These are phyloP conservation scores for Dolichomitus sp. DNA, from an alignment of 2,888 invertebrate species.

Conservation along the genomic window DNA sequence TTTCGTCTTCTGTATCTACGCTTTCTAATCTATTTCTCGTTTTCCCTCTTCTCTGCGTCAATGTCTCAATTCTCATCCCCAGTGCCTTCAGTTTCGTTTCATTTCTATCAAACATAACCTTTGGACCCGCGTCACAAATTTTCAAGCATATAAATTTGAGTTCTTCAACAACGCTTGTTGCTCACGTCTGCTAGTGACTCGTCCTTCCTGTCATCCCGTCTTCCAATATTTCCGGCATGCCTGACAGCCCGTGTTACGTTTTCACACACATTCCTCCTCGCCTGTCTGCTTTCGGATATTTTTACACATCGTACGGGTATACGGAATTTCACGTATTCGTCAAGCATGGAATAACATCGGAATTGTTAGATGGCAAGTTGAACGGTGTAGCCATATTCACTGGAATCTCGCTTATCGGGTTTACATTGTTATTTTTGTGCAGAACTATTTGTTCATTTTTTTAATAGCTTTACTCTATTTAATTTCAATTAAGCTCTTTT, in stretches of 20 bases:
- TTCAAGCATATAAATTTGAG: slow-evolving; percentile 4
- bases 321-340: slow-evolving; percentile 26
- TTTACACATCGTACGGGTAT: slow-evolving; percentile 2
- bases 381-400: neutral
- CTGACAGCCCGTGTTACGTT: slow-evolving; percentile 14
- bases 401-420: neutral
- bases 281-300: slow-evolving; percentile 21
- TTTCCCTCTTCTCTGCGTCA: neutral
- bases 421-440: neutral
- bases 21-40: slow-evolving; percentile 13
- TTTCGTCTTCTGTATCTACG: neutral
- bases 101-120: slow-evolving; percentile 12
- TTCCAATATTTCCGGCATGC: slow-evolving; percentile 35
- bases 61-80: slow-evolving; percentile 19
- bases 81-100: neutral
- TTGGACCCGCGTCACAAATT: slow-evolving; percentile 16
- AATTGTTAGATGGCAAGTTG: slow-evolving; percentile 1
- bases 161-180: slow-evolving; percentile 8
- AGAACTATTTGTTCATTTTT: neutral
- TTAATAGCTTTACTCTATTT: neutral
- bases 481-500: neutral
- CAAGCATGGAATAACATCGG: slow-evolving; percentile 13
- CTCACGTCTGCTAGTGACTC: slow-evolving; percentile 1
- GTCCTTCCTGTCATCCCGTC: slow-evolving; percentile 19
- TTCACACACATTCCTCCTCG: slow-evolving; percentile 13